Conservation (phyloP, 2,113 vertebrate species). For the Amblyornis subalaris region DNA sequence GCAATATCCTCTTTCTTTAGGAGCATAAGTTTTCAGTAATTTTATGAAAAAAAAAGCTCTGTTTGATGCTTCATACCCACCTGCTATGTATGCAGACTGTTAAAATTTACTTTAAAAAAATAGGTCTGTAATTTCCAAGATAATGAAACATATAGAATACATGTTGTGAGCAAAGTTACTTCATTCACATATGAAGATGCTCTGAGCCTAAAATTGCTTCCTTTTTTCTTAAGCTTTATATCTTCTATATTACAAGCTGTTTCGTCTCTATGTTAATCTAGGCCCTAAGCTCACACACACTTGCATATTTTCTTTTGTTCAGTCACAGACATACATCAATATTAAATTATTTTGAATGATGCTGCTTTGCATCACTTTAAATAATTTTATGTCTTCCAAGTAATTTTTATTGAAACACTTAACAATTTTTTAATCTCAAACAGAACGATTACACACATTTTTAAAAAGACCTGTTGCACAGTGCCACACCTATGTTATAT, state of each 20-base stretch:
- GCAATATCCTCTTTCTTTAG: not conserved
- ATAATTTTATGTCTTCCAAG: not conserved
- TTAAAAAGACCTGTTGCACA: not conserved
- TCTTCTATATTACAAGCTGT: not conserved
- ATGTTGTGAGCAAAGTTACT: not conserved
- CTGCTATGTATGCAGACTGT: not conserved
- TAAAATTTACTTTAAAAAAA: not conserved
- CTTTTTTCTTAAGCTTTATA: not conserved
- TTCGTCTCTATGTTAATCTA: not conserved
- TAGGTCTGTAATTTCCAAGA: not conserved
- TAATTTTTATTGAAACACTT: not conserved
- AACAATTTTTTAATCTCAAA: constrained; percentile 20
- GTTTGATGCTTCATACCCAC: not conserved
- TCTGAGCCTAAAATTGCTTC: not conserved
- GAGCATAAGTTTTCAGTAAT: not conserved
- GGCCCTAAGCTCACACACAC: not conserved
- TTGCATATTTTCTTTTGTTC: not conserved
- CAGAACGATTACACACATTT: not conserved
- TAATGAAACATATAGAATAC: not conserved
- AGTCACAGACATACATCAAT: not conserved
- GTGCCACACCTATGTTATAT: not conserved
- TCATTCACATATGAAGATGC: fast-evolving
- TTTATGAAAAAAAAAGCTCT: not conserved
- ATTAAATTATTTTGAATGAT: constrained; percentile 5
- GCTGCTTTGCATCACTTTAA: not conserved